phyloP scores from a whole-genome alignment of 2,888 invertebrate species.

The Tachina fera region DNA sequence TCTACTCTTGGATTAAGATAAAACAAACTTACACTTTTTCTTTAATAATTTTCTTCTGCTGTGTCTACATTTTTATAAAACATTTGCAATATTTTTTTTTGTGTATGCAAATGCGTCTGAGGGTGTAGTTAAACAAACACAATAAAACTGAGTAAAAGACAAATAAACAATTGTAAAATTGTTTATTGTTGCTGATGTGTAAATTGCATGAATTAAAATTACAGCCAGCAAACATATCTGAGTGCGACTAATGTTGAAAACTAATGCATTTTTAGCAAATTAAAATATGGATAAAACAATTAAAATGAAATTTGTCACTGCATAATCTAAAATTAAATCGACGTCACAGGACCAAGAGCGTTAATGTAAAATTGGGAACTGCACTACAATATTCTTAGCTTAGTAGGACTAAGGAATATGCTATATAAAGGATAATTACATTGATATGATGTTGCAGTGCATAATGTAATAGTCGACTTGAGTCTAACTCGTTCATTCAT shows the following conservation, averaged over 20 bases:
- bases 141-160: constrained; percentile 65
- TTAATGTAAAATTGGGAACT: no score
- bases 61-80: constrained; percentile 21
- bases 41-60: not conserved
- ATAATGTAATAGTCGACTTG: no score
- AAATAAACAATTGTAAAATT: constrained; percentile 68
- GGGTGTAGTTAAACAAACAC: constrained; percentile 61
- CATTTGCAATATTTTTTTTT: constrained; percentile 33
- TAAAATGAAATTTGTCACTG: no score
- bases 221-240: constrained; percentile 31
- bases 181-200: constrained; percentile 62
- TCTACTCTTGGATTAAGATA: constrained; percentile 21
- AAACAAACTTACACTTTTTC: constrained; percentile 55
- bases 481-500: no score
- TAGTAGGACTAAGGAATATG: no score
- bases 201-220: constrained; percentile 16
- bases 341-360: no score
- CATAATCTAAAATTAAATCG: no score
- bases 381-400: no score
- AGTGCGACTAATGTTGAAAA: not conserved
- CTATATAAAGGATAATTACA: no score
- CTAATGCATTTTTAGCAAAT: no score
- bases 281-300: no score
- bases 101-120: constrained; percentile 62
- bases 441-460: no score